Conservation (phyloP, 2,113 vertebrate species). For the Tretioscincus oriximinensis region DNA sequence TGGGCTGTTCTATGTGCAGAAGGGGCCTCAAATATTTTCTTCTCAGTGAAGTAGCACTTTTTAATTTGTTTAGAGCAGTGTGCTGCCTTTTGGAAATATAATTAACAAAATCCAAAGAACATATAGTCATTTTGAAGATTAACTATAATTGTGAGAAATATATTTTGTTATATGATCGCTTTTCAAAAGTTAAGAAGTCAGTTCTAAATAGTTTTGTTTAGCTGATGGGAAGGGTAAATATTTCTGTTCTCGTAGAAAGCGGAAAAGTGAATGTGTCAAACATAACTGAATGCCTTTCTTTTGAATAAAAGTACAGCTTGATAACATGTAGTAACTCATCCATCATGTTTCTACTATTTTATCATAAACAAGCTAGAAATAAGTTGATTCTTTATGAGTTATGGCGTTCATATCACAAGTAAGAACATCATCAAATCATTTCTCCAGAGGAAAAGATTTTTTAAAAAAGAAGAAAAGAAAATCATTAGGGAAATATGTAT, state of each 20-base stretch:
- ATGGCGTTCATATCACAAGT: conserved; percentile 53
- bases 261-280: conserved; percentile 34
- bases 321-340: conserved; percentile 58
- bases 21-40: background rate
- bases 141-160: background rate
- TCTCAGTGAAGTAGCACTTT: no score
- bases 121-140: background rate
- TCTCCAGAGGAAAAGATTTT: conserved; percentile 53
- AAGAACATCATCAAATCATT: conserved; percentile 51
- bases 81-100: background rate
- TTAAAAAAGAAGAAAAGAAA: conserved; percentile 36
- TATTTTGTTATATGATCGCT: conserved; percentile 7
- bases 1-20: no score
- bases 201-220: conserved; percentile 36
- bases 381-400: conserved; percentile 56
- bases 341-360: conserved; percentile 54
- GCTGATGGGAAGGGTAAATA: conserved; percentile 35
- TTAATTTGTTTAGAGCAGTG: background rate
- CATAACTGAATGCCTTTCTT: conserved; percentile 34
- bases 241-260: conserved; percentile 51
- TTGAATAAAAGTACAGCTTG: conserved; percentile 12
- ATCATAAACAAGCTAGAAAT: conserved; percentile 52
- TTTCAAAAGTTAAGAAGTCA: conserved; percentile 30
- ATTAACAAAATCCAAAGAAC: background rate
- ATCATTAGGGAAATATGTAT: conserved; percentile 60